Conservation (phyloP, 2,888 invertebrate species). For the Trichopoda pennipes region DNA sequence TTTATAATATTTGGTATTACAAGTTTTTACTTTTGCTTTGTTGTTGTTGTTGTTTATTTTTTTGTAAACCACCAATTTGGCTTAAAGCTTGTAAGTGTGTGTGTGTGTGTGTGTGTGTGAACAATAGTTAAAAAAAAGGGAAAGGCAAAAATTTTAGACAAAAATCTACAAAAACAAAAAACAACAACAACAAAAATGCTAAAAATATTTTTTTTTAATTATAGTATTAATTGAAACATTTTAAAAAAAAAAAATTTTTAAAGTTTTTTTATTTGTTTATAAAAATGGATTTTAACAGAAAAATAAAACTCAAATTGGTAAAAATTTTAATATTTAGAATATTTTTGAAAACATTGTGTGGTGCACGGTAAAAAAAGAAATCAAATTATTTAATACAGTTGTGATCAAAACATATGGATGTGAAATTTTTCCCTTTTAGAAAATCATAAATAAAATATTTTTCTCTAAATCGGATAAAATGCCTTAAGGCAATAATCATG, state of each 20-base stretch:
- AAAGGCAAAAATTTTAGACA: conserved; percentile 57
- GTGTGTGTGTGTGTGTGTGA: conserved; percentile 11
- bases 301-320: background rate
- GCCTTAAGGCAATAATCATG: too few species aligned
- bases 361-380: too few species aligned
- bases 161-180: conserved; percentile 27
- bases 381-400: background rate
- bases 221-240: background rate
- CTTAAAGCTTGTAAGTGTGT: background rate
- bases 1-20: conserved; percentile 61
- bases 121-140: conserved; percentile 39
- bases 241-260: background rate
- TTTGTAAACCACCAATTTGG: conserved; percentile 41
- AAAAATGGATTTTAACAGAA: background rate
- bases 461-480: too few species aligned
- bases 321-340: background rate
- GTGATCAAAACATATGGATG: background rate
- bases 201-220: conserved; percentile 49
- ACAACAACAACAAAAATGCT: conserved; percentile 25
- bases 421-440: background rate
- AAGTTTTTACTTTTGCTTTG: conserved; percentile 64
- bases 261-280: background rate
- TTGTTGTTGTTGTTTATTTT: conserved; percentile 34
- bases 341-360: background rate
- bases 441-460: too few species aligned